These are phyloP conservation scores for Odontamblyopus lacepedii DNA, from an alignment of 2,797 vertebrate genomes.

Conservation along the genomic window DNA sequence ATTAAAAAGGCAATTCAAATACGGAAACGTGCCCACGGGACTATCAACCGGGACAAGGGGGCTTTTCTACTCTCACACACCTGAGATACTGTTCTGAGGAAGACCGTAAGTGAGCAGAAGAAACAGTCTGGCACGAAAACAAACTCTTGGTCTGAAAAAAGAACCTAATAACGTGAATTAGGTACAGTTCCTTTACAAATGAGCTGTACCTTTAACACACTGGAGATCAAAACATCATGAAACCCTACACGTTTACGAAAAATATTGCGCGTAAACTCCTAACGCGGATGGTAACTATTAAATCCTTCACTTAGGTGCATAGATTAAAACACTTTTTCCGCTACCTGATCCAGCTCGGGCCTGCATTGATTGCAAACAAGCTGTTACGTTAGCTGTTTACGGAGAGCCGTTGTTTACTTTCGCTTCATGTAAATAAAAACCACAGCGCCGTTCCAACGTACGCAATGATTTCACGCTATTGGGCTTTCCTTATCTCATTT, in stretches of 20 bases:
- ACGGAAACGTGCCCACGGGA: too few relatives aligned
- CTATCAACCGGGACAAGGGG: too few relatives aligned
- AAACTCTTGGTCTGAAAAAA: too few relatives aligned
- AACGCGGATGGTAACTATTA: conserved; percentile 18
- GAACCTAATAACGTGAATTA: too few relatives aligned
- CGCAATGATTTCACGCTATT: conserved; percentile 39
- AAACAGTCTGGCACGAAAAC: too few relatives aligned
- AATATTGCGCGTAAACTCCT: not conserved
- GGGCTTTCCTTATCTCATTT: conserved; percentile 41
- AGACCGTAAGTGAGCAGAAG: too few relatives aligned
- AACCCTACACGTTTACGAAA: not conserved
- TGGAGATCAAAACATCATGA: not conserved
- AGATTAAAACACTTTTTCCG: conserved; percentile 30
- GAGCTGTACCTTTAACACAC: not conserved
- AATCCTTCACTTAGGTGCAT: conserved; percentile 13
- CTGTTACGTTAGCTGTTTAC: conserved; percentile 39
- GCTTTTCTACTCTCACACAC: too few relatives aligned
- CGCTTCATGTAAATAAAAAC: conserved; percentile 25
- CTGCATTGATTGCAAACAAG: conserved; percentile 50
- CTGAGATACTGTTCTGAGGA: too few relatives aligned
- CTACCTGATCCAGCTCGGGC: conserved; percentile 6
- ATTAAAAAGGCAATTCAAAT: too few relatives aligned
- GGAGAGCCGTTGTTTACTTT: conserved; percentile 30
- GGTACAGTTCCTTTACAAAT: too few relatives aligned
- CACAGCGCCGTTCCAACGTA: conserved; percentile 25